A percentile compares a stretch with the other conserved stretches of the same genome.
Evolutionary conservation across 2,113 vertebrate genomes (phyloP).

Genomic region (Fulmarus glacialis): DNA sequence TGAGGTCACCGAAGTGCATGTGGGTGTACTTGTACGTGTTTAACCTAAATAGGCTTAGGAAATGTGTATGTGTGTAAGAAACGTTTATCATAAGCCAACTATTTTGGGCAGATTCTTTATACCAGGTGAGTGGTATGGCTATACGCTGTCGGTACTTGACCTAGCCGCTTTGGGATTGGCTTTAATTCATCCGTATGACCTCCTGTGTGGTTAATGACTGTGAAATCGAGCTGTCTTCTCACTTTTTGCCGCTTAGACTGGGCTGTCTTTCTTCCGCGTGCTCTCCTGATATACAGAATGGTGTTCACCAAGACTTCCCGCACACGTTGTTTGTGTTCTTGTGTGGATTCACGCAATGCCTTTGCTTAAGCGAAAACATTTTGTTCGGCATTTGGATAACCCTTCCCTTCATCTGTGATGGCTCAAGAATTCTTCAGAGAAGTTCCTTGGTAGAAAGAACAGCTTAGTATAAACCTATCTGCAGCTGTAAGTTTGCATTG

Average conservation of each 20-base stretch:
- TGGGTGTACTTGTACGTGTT: background rate
- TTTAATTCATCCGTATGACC: background rate
- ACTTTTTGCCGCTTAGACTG: background rate
- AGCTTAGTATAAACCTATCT: background rate
- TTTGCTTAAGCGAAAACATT: background rate
- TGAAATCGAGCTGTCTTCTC: background rate
- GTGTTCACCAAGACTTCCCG: background rate
- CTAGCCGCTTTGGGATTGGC: background rate
- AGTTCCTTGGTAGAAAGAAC: background rate
- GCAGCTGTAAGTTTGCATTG: background rate
- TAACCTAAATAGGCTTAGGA: background rate
- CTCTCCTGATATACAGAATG: background rate
- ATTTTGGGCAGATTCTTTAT: background rate
- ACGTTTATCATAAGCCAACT: accelerated
- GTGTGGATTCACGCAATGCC: background rate
- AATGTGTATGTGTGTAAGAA: background rate
- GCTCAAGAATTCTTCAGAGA: background rate
- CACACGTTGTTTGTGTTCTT: accelerated
- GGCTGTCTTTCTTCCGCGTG: background rate
- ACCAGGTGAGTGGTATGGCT: background rate
- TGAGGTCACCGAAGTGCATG: accelerated
- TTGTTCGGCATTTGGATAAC: background rate
- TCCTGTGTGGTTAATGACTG: background rate
- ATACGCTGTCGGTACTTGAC: background rate
- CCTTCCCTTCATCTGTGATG: background rate